phyloP scores from a whole-genome alignment of 64 coral and sea anemone species.

The Hydrozoanthus tunicans region DNA sequence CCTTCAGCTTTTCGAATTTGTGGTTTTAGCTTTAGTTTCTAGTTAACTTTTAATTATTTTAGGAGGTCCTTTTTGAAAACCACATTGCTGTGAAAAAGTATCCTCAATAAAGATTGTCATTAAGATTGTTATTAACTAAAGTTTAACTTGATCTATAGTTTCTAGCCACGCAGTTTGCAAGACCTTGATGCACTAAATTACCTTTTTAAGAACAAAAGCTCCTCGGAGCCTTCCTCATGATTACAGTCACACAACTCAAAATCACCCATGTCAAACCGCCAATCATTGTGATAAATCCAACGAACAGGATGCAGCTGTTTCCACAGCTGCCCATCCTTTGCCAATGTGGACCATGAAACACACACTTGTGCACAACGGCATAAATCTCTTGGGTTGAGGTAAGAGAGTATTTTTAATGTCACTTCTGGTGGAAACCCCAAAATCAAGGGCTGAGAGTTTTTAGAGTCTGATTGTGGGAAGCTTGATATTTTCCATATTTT shows the following conservation, averaged over 20 bases:
- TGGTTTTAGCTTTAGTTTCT: too few species aligned
- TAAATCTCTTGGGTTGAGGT: conserved; percentile 90
- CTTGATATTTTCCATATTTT: not conserved
- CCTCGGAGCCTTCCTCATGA: conserved; percentile 32
- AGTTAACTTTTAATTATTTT: too few species aligned
- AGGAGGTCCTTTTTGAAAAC: too few species aligned
- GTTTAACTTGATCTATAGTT: too few species aligned
- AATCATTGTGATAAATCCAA: conserved; percentile 94
- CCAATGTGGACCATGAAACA: conserved; percentile 72
- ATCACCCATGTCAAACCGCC: conserved; percentile 74
- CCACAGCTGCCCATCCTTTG: conserved; percentile 86
- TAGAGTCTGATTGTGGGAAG: not conserved
- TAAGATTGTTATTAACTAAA: too few species aligned
- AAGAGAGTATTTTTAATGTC: conserved; percentile 86
- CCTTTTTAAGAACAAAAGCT: conserved; percentile 23
- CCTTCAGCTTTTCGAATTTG: too few species aligned
- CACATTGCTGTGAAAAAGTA: too few species aligned
- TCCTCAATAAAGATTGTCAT: too few species aligned
- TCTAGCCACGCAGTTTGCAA: too few species aligned
- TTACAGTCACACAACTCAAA: conserved; percentile 75
- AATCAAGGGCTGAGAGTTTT: conserved; percentile 30
- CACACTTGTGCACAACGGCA: conserved; percentile 80
- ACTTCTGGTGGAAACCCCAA: conserved; percentile 75
- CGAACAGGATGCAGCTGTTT: conserved; percentile 85
- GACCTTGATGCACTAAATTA: too few species aligned